Base-by-base conservation (phyloP, 2,113 vertebrate species). In the Cranoglanis bouderius region DNA sequence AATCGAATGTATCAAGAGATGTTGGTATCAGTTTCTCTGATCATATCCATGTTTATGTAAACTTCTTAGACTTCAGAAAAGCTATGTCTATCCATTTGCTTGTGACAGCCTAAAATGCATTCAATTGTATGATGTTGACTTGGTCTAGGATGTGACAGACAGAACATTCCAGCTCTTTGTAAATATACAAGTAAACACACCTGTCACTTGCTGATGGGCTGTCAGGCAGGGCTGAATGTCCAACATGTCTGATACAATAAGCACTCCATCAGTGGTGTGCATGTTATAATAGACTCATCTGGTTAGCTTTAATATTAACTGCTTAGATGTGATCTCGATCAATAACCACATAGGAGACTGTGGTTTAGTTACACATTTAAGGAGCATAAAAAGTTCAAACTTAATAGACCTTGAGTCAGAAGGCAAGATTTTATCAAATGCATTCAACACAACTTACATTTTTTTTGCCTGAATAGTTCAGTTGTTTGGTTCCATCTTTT, bases 171-270 rank as follows among this genome's bases (percentile, higher is more conserved):
- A 53, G 59, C 49, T 82, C 61, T 87, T 35, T 87, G 46, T 67
- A 67, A 40, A 87, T 43, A 70, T 87, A 2, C 70, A 70, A 55
- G 61, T 87, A 87, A 87, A 87, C 78, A 82, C 63, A 82, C 78
- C 78, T 82, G 86, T 82, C 86, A 67, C 21, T 67, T 46, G 46
- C 57, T 70, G 43, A 67, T 72, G 63, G 80, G 49, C 29, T 88
- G 78, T 70, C 63, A 72, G 65, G 35, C 24, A 67, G 43, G 46
- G 29, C 13, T 51, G 19, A 81, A 82, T 82, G 61, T 53, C 57
- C 43, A 16, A 46, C 70, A 49, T 87, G 75, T 81, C 35, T 59
- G 81, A 24, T 83, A 46, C 35, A 83, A 59, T 49, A 74, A 82
- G 74, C 59, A 26, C 26, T 46, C 9, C 13, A 65, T 49, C 57